Evolutionary conservation across 2,113 vertebrate genomes (phyloP), one percentile per base, ranked within the genome.

Genomic region (Dendropsophus ebraccatus): DNA sequence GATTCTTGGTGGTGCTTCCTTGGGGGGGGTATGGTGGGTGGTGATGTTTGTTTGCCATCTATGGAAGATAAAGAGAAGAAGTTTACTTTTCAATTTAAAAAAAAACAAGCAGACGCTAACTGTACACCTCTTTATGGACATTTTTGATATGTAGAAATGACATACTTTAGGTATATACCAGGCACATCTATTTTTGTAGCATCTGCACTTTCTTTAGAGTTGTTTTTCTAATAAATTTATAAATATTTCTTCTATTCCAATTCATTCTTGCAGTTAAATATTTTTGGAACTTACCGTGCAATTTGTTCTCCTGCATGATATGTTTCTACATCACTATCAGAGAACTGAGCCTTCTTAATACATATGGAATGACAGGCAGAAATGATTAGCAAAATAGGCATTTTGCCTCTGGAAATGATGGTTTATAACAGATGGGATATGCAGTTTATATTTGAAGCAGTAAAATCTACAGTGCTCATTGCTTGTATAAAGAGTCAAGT

Each of bases 361-460:
- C 74, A 77, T 54, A 35, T 35, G 76, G 50, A 78, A 49, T 78
- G 76, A 58, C 76, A 56, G 52, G 76, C 76, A 78, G 76, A 78
- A 78, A 21, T 78, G 50, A 58, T 58, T 78, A 78, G 16, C 32
- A 78, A 58, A 77, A 56, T 30, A 78, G 76, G 76, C 52, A 78
- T 58, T 58, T 78, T 56, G 76, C 50, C 76, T 37, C 30, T 58
- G 50, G 28, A 78, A 78, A 78, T 35, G 30, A 35, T 35, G 16
- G 28, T 56, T 78, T 56, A 23, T 35, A 78, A 78, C 76, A 78
- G 50, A 78, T 35, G 76, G 76, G 76, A 78, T 58, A 35, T 58
- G 30, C 32, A 56, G 50, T 78, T 78, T 37, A 54, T 16, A 56
- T 78, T 32, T 77, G 28, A 76, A 54, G 47, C 74, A 30, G 37